Conservation (phyloP, 2,888 invertebrate species). For the Drosophila colorata region DNA sequence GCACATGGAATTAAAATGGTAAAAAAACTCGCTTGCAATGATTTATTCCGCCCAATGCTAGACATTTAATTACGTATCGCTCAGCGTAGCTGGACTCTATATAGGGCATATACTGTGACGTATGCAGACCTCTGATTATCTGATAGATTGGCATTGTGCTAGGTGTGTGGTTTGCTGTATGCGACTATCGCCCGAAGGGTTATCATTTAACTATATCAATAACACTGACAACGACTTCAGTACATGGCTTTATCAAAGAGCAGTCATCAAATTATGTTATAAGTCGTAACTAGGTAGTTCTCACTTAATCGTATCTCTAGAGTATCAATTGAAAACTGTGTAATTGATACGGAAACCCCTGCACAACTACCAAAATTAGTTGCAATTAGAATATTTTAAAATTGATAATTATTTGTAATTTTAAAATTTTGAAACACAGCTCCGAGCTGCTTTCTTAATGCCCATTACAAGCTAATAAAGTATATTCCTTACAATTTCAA, state of each 20-base stretch:
- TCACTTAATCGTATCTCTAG: not conserved
- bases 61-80: conserved; percentile 16
- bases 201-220: conserved; percentile 14
- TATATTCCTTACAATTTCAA: not conserved
- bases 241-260: conserved; percentile 26
- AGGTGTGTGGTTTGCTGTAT: not conserved
- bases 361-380: too few relatives aligned
- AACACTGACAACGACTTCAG: conserved; percentile 13
- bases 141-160: conserved; percentile 7
- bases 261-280: conserved; percentile 24
- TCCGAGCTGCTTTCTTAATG: not conserved
- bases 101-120: conserved; percentile 23
- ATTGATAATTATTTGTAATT: not conserved
- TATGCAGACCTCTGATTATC: conserved; percentile 14
- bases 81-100: not conserved
- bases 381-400: not conserved
- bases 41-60: conserved; percentile 26
- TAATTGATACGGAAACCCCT: not conserved
- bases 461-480: too few relatives aligned
- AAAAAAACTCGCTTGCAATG: conserved; percentile 11
- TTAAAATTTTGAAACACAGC: too few relatives aligned
- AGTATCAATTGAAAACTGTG: not conserved
- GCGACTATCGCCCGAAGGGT: conserved; percentile 16
- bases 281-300: not conserved
- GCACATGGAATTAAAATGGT: too few relatives aligned